Percentiles rank a stretch among this genome's conserved stretches.
phyloP scores from a whole-genome alignment of 2,888 invertebrate genomes.

The Plutella xylostella region DNA sequence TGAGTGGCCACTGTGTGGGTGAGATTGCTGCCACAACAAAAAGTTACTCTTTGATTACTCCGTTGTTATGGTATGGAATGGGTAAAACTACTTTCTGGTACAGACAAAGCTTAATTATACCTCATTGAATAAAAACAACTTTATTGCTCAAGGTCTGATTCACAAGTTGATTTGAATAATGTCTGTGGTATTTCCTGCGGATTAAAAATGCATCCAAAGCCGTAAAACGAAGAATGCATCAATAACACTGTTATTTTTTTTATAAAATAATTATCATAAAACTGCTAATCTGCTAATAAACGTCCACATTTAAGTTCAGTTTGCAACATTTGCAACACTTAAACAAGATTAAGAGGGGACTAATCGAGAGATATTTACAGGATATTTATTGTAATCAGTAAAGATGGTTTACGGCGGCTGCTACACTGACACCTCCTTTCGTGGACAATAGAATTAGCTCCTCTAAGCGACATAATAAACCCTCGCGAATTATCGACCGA shows the following conservation, averaged over 20 bases:
- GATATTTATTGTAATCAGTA: slow-evolving; percentile 45
- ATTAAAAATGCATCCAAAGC: not conserved
- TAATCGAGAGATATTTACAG: slow-evolving; percentile 60
- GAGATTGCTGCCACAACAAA: too few species aligned
- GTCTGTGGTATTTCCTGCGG: not conserved
- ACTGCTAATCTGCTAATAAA: not conserved
- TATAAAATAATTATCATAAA: slow-evolving; percentile 3
- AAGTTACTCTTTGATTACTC: too few species aligned
- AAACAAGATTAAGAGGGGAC: slow-evolving; percentile 40
- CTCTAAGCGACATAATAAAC: slow-evolving; percentile 64
- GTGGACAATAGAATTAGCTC: slow-evolving; percentile 54
- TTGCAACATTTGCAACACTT: slow-evolving; percentile 44
- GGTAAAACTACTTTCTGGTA: too few species aligned
- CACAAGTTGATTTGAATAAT: not conserved
- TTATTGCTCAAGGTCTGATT: not conserved
- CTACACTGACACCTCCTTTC: slow-evolving; percentile 23
- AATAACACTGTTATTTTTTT: slow-evolving; percentile 8
- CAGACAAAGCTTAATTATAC: too few species aligned
- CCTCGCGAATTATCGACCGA: slow-evolving; percentile 48
- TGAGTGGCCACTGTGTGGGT: too few species aligned
- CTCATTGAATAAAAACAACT: not conserved
- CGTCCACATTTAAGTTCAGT: slow-evolving; percentile 25
- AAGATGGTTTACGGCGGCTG: slow-evolving; percentile 50
- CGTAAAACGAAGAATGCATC: not conserved
- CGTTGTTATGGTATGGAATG: too few species aligned